Conservation (phyloP, 2,797 vertebrate genomes). For the Melanitta fusca region DNA sequence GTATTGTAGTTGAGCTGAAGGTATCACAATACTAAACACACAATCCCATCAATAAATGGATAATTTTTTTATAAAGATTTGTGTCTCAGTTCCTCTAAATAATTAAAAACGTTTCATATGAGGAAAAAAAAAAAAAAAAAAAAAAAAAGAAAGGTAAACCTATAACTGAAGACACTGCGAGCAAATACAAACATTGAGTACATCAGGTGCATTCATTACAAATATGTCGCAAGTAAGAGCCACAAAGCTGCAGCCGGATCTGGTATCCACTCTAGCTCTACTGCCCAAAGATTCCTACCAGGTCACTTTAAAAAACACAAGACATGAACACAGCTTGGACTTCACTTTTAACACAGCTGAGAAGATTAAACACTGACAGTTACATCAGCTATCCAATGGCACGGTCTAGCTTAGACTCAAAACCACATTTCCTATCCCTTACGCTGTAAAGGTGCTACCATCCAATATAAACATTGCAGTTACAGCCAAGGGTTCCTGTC, state of each 20-base stretch:
- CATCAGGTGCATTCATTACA: not conserved
- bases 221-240: rapidly evolving
- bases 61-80: not conserved
- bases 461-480: rapidly evolving
- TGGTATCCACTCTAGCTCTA: not conserved
- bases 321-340: not conserved
- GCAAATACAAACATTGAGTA: not conserved
- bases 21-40: not conserved
- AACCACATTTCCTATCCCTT: not conserved
- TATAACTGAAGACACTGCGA: not conserved
- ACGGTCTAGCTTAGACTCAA: not conserved
- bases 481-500: not conserved
- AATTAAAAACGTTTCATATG: not conserved
- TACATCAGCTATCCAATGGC: not conserved
- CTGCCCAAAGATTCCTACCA: not conserved
- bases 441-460: rapidly evolving
- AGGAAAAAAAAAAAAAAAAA: not conserved
- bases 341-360: too few species aligned
- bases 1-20: not conserved
- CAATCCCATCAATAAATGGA: too few species aligned
- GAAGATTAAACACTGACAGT: not conserved
- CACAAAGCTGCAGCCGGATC: not conserved
- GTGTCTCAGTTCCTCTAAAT: not conserved
- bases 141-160: not conserved
- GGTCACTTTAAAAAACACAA: not conserved